Evolutionary conservation across 2,888 invertebrate genomes (phyloP).

Genomic region (Nomada lathburiana): DNA sequence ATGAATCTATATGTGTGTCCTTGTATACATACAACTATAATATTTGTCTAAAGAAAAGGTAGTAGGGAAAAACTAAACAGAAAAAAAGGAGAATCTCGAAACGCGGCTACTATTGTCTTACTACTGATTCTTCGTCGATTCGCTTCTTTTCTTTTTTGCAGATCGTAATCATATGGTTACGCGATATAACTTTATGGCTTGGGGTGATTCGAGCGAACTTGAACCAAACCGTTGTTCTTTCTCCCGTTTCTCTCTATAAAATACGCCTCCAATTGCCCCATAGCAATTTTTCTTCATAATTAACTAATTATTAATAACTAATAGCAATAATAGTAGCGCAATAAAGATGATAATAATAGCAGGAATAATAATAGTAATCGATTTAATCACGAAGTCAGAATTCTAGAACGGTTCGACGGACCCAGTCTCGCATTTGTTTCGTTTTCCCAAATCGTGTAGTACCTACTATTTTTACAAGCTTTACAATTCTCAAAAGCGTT

Average conservation of each 20-base stretch:
- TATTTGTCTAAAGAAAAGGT: constrained; percentile 61
- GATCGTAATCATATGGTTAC: constrained; percentile 32
- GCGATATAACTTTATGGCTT: constrained; percentile 61
- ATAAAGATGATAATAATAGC: constrained; percentile 62
- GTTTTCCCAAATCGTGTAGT: not conserved
- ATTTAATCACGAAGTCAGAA: constrained; percentile 70
- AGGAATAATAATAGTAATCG: constrained; percentile 63
- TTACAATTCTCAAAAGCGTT: not conserved
- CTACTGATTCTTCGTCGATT: constrained; percentile 66
- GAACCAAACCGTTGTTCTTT: constrained; percentile 51
- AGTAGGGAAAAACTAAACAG: constrained; percentile 60
- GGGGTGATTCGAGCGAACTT: constrained; percentile 70
- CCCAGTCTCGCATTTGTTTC: constrained; percentile 31
- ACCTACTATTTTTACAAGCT: not conserved
- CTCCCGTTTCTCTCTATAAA: constrained; percentile 73
- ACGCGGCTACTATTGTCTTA: constrained; percentile 73
- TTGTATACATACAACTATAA: constrained; percentile 61
- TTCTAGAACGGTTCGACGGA: constrained; percentile 55
- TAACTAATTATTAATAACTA: constrained; percentile 66
- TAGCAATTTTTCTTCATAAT: constrained; percentile 64
- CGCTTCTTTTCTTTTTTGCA: constrained; percentile 41
- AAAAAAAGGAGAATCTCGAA: constrained; percentile 79
- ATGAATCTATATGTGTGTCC: constrained; percentile 50
- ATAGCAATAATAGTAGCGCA: constrained; percentile 57
- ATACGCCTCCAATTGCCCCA: constrained; percentile 83